phyloP scores from a whole-genome alignment of 1,140 invertebrate species.

The Euwallacea similis region DNA sequence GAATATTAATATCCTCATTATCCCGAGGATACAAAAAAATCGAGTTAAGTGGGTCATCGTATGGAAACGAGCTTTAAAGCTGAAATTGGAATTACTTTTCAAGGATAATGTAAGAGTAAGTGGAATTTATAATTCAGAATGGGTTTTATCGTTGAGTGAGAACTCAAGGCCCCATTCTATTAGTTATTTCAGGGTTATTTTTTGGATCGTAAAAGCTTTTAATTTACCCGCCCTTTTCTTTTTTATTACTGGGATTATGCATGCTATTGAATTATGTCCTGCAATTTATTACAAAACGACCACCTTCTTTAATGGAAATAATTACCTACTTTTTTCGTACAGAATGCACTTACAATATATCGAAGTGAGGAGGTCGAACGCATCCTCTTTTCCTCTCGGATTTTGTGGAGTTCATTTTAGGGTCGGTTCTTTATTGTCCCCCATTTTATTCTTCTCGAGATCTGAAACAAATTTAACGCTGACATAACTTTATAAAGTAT shows the following conservation, averaged over 20 bases:
- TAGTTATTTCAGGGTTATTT: neutral
- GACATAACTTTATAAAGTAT: too few relatives aligned
- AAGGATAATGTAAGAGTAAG: constrained; percentile 1
- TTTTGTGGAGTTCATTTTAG: constrained; percentile 45
- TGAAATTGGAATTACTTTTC: constrained; percentile 3
- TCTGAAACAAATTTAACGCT: neutral
- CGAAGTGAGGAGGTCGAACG: constrained; percentile 50
- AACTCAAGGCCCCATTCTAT: constrained; percentile 13
- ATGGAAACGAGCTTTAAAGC: constrained; percentile 13
- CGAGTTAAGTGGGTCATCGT: constrained; percentile 9
- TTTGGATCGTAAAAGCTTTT: constrained; percentile 2
- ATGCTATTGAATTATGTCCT: neutral
- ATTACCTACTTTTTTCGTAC: neutral
- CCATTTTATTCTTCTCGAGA: neutral
- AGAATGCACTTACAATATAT: constrained; percentile 49
- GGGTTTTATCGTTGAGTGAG: constrained; percentile 9
- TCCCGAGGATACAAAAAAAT: constrained; percentile 12
- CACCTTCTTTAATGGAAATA: too few relatives aligned
- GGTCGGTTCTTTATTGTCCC: constrained; percentile 1
- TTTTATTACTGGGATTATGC: constrained; percentile 6
- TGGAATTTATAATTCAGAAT: constrained; percentile 15
- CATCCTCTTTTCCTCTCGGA: constrained; percentile 45
- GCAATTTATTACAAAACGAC: neutral
- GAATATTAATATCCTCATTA: constrained; percentile 17
- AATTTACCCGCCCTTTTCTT: constrained; percentile 3